Percentiles rank a stretch among this genome's conserved stretches.
These are phyloP conservation scores for Malurus melanocephalus DNA, from an alignment of 2,113 vertebrate species.

Conservation along the genomic window DNA sequence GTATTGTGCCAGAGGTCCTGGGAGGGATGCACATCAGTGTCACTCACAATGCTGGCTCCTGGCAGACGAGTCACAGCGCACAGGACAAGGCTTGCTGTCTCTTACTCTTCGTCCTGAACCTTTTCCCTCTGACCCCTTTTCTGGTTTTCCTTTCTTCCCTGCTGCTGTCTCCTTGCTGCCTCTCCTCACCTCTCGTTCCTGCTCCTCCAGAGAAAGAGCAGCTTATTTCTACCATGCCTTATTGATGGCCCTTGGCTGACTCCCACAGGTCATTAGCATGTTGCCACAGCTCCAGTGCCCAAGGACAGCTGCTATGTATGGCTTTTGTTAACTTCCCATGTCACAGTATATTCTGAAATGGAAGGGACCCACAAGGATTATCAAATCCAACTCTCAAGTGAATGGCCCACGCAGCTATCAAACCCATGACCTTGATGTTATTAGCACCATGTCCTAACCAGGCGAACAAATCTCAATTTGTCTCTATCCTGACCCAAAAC, in stretches of 20 bases:
- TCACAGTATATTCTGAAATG: not conserved
- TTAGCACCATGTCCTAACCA: not conserved
- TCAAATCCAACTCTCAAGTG: not conserved
- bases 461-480: not conserved
- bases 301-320: rapidly evolving
- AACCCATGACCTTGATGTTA: not conserved
- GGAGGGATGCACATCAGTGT: no score
- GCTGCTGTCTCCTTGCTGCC: not conserved
- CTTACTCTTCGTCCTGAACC: not conserved
- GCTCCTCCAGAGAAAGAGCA: not conserved
- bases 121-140: not conserved
- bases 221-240: not conserved
- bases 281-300: not conserved
- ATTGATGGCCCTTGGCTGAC: not conserved
- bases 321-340: not conserved
- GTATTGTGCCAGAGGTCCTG: rapidly evolving
- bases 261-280: rapidly evolving
- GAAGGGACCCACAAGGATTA: not conserved
- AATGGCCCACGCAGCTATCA: not conserved
- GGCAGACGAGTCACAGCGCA: not conserved
- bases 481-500: not conserved
- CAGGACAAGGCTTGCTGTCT: not conserved
- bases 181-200: not conserved
- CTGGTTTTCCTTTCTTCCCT: not conserved
- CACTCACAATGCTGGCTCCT: not conserved